These are phyloP conservation scores for Trochalopteron elliotii DNA, from an alignment of 2,113 vertebrate species.

Conservation along the genomic window DNA sequence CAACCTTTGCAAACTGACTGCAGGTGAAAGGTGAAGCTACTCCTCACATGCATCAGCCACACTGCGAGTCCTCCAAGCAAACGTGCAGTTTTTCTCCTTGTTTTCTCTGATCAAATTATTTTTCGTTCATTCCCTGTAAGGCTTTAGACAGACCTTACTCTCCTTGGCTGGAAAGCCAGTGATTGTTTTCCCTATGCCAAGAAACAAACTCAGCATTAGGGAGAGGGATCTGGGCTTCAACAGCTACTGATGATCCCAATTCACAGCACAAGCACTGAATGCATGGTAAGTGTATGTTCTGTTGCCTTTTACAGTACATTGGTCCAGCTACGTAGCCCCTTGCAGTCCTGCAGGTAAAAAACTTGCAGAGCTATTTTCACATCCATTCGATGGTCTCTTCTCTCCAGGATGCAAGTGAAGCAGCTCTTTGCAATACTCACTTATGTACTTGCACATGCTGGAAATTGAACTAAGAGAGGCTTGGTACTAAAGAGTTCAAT, in stretches of 20 bases:
- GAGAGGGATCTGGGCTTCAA: background rate
- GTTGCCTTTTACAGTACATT: background rate
- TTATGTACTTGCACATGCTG: background rate
- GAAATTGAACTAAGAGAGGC: background rate
- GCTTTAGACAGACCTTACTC: background rate
- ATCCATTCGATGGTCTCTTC: background rate
- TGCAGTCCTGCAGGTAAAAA: background rate
- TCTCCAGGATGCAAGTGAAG: background rate
- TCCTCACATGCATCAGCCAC: background rate
- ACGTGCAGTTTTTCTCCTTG: background rate
- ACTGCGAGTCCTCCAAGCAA: background rate
- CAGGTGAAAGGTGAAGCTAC: background rate
- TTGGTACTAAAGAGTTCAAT: background rate
- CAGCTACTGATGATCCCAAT: background rate
- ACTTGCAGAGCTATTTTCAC: background rate
- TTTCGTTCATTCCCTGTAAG: background rate
- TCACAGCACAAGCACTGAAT: background rate
- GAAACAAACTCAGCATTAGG: background rate
- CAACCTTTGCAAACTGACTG: background rate
- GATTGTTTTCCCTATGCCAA: background rate
- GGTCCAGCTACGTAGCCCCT: rapidly evolving
- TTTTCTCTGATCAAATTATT: background rate
- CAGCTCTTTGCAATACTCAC: background rate
- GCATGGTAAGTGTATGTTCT: rapidly evolving
- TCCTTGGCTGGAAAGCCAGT: background rate